Evolutionary conservation across 2,888 invertebrate species (phyloP), one percentile per base, ranked within the genome.

Genomic region (Pammene aurita): DNA sequence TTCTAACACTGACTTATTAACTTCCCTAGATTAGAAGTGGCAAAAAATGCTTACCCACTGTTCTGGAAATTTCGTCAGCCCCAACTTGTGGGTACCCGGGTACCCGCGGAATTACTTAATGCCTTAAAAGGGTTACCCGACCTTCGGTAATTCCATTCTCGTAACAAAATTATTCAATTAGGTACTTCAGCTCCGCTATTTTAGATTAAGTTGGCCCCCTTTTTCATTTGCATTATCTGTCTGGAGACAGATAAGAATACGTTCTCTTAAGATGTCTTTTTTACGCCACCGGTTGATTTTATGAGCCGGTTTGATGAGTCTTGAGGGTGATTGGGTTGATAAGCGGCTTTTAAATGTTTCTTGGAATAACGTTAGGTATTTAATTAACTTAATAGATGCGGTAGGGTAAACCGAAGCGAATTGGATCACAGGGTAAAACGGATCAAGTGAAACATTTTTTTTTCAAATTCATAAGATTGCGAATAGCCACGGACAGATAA

Each of bases 161-260:
- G 80, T 81, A 84, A 84, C 84, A 78, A 87, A 87, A 87, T 89
- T 87, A 88, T 88, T 88, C 86, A 87, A 87, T 89, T 88, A 86
- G 80, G 80, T 83, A 84, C 86, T 84, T 35, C 75, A 83, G 78
- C 79, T 77, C 75, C 76, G 79, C 79, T 81, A 80, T 85, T 86
- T 80, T 78, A 84, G 82, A 85, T 83, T 79, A 85, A 83, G 60
- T 69, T 65, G 52, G 78, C 79, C 80, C 78, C 75, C 82, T 87
- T 83, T 85, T 86, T 83, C 78, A 82, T 85, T 87, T 82, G 77
- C 81, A 80, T 85, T 84, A 84, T 80, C 78, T 48, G 71, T 48
- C 44, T 16, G 52, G 35, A 63, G 48, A 42, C 11, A 42, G 46
- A 46, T 70, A 70, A 63, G 70, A 69, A 41, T 11, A 57, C n/a